phyloP scores from a whole-genome alignment of 2,113 vertebrate species.

The Nipponia nippon region DNA sequence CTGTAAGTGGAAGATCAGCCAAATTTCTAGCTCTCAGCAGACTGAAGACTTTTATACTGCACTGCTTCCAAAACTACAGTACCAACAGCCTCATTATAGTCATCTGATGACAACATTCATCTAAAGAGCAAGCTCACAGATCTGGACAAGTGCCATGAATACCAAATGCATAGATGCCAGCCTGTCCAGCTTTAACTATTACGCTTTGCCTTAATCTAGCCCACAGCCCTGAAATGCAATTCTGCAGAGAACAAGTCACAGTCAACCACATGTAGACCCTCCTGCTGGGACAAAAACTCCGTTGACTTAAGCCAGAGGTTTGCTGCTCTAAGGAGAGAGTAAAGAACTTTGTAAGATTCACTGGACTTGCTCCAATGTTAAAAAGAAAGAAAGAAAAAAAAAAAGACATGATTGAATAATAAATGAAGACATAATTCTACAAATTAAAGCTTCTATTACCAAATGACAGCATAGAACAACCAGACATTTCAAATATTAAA shows the following conservation, averaged over 20 bases:
- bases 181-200: neutral
- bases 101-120: slow-evolving; percentile 17
- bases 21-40: neutral
- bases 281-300: neutral
- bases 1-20: neutral
- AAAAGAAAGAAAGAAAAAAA: neutral
- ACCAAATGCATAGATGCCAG: slow-evolving; percentile 18
- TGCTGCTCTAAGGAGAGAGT: neutral
- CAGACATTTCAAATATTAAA: neutral
- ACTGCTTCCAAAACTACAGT: neutral
- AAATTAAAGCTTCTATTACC: neutral
- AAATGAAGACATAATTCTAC: neutral
- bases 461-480: neutral
- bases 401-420: neutral
- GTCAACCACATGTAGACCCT: neutral
- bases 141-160: slow-evolving; percentile 18
- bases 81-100: neutral
- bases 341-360: neutral
- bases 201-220: neutral
- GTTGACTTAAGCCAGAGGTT: neutral
- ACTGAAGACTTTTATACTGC: slow-evolving; percentile 7
- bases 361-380: neutral
- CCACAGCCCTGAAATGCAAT: neutral
- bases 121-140: slow-evolving; percentile 30
- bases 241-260: neutral